Percentiles rank a stretch among this genome's conserved stretches.
phyloP scores from a whole-genome alignment of 2,113 vertebrate genomes.

The Paratilapia polleni region DNA sequence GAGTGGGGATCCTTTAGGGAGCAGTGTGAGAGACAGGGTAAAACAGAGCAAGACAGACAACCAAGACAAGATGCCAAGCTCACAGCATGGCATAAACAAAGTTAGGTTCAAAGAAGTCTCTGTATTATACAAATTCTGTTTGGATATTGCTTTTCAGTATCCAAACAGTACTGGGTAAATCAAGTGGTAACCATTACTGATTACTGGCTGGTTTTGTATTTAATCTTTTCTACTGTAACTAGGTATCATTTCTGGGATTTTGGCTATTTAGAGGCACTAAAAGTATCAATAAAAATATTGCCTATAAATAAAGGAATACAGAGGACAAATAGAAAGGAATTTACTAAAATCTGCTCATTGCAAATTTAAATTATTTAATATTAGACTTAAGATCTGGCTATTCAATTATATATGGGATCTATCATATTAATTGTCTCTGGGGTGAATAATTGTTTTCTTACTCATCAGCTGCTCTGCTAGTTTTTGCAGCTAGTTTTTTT shows the following conservation, averaged over 20 bases:
- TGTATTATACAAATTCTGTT: background rate
- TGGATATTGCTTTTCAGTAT: background rate
- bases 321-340: background rate
- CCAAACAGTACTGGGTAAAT: background rate
- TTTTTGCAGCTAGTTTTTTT: background rate
- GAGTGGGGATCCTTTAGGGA: slow-evolving; percentile 59
- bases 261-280: background rate
- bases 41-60: slow-evolving; percentile 44
- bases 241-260: background rate
- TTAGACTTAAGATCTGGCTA: too few relatives aligned
- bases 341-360: too few relatives aligned
- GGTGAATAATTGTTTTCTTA: background rate
- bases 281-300: background rate
- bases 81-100: background rate
- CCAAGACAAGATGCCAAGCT: slow-evolving; percentile 35
- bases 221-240: background rate
- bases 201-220: background rate
- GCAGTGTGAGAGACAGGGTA: slow-evolving; percentile 44
- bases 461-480: background rate
- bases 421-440: background rate
- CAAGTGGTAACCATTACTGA: background rate
- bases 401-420: background rate
- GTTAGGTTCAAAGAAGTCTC: background rate
- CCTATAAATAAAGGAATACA: background rate
- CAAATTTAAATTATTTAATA: background rate